Percentiles rank a stretch among this genome's conserved stretches.
Evolutionary conservation across 2,888 invertebrate species (phyloP).

Genomic region (Chelonus formosanus): DNA sequence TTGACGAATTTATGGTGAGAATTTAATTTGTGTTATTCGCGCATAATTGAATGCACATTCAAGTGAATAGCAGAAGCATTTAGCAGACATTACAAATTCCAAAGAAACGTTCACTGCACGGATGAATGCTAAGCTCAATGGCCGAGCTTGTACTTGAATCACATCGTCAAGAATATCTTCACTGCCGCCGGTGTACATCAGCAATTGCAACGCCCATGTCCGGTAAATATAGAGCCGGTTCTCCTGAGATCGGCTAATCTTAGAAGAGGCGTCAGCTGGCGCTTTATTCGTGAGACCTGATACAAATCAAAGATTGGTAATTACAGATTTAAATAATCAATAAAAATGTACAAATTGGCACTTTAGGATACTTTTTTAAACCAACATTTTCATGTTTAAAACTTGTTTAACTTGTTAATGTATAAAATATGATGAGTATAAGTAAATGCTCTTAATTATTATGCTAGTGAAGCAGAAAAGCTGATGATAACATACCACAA

Average conservation of each 20-base stretch:
- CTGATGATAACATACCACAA: too few relatives aligned
- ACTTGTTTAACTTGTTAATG: too few relatives aligned
- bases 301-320: conserved; percentile 12
- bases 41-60: background rate
- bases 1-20: too few relatives aligned
- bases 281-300: conserved; percentile 29
- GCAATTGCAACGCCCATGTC: conserved; percentile 47
- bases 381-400: too few relatives aligned
- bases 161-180: conserved; percentile 49
- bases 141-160: conserved; percentile 49
- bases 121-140: conserved; percentile 44
- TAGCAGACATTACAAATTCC: background rate
- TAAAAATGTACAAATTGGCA: background rate
- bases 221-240: conserved; percentile 48
- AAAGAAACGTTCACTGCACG: background rate
- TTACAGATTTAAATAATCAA: background rate
- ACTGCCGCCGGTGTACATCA: conserved; percentile 38
- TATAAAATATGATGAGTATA: too few relatives aligned
- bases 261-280: conserved; percentile 42
- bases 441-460: too few relatives aligned
- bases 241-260: conserved; percentile 48
- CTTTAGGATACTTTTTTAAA: too few relatives aligned
- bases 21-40: background rate
- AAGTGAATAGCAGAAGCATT: background rate
- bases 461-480: too few relatives aligned